Conservation (phyloP, 2,888 invertebrate species). For the Oconnorella tubifera region DNA sequence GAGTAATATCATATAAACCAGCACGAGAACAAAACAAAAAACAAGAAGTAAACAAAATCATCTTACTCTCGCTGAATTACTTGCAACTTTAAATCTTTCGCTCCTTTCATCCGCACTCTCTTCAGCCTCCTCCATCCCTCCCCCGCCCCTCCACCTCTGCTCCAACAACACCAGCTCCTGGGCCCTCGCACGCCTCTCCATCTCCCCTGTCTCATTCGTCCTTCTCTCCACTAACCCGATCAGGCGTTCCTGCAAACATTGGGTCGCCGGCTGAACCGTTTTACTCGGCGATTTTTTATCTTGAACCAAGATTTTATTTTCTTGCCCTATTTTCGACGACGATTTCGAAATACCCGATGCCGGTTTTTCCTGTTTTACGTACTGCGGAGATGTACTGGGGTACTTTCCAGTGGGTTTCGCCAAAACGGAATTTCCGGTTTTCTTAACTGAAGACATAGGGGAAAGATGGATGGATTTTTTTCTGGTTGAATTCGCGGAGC, state of each 20-base stretch:
- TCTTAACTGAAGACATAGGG: background rate
- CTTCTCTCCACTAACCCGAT: constrained; percentile 43
- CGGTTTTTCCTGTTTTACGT: too few species aligned
- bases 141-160: constrained; percentile 51
- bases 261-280: constrained; percentile 45
- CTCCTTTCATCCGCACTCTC: background rate
- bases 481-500: background rate
- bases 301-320: too few species aligned
- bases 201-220: constrained; percentile 46
- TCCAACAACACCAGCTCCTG: constrained; percentile 51
- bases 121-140: constrained; percentile 13
- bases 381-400: background rate
- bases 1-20: too few species aligned
- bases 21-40: too few species aligned
- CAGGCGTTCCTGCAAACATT: constrained; percentile 47
- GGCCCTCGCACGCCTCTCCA: constrained; percentile 47
- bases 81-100: background rate
- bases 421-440: background rate
- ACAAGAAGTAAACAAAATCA: too few species aligned
- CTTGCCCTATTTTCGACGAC: background rate
- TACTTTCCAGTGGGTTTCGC: background rate
- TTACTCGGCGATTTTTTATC: background rate
- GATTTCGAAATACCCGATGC: background rate
- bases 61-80: too few species aligned
- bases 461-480: background rate